These are phyloP conservation scores for Nanorana parkeri DNA, from an alignment of 2,113 vertebrate species.

Conservation along the genomic window DNA sequence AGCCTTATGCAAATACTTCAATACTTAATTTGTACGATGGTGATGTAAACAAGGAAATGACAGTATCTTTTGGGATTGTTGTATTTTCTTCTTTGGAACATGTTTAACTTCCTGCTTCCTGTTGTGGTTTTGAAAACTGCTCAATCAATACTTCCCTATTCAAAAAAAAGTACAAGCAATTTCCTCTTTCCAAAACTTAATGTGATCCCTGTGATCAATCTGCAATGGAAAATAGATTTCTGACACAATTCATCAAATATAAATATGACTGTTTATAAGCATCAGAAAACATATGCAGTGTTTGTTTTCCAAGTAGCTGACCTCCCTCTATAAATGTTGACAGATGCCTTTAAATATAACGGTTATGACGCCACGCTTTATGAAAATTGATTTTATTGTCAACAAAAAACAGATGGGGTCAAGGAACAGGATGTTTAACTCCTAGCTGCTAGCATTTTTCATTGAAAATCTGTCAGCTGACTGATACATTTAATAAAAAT, in stretches of 20 bases:
- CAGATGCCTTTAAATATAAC: constrained; percentile 57
- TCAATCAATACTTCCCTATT: constrained; percentile 22
- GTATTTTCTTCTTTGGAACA: not conserved
- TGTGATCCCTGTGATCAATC: constrained; percentile 31
- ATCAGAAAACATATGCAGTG: constrained; percentile 24
- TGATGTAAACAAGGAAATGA: constrained; percentile 20
- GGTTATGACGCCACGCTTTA: constrained; percentile 44
- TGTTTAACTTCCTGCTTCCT: constrained; percentile 53
- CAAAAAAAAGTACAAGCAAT: constrained; percentile 34
- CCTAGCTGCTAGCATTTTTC: constrained; percentile 35
- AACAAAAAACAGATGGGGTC: constrained; percentile 56
- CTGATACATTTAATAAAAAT: constrained; percentile 39
- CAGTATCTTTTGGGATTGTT: constrained; percentile 1
- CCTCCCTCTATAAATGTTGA: constrained; percentile 48
- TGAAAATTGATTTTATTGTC: constrained; percentile 57
- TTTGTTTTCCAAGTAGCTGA: constrained; percentile 54
- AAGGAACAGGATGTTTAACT: constrained; percentile 52
- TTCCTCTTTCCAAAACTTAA: constrained; percentile 34
- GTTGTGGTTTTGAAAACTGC: constrained; percentile 7
- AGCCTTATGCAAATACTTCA: constrained; percentile 22
- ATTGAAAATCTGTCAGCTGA: constrained; percentile 42
- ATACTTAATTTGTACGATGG: constrained; percentile 8
- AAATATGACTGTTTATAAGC: constrained; percentile 36
- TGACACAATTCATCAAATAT: constrained; percentile 34
- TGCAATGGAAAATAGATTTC: constrained; percentile 7